Evolutionary conservation across 2,113 vertebrate genomes (phyloP).

Genomic region (Oplegnathus fasciatus): DNA sequence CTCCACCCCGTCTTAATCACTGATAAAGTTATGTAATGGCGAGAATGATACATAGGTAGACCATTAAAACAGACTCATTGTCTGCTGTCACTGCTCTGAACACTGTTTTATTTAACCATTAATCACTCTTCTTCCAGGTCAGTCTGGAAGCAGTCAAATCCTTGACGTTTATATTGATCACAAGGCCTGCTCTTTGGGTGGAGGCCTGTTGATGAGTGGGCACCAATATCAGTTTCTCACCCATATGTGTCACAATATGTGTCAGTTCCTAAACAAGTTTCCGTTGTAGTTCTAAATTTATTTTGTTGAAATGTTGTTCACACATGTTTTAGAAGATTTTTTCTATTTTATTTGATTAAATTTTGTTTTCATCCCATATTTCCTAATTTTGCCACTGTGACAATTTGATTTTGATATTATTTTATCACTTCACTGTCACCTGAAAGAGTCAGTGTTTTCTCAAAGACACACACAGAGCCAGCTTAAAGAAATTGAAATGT

Average conservation of each 20-base stretch:
- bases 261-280: not conserved
- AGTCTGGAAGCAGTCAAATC: constrained; percentile 1
- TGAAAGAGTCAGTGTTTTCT: not conserved
- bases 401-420: not conserved
- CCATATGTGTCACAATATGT: not conserved
- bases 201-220: not conserved
- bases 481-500: not conserved
- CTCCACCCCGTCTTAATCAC: not conserved
- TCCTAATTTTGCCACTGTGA: not conserved
- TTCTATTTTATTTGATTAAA: not conserved
- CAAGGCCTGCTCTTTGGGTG: not conserved
- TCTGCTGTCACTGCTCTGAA: not conserved
- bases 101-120: not conserved
- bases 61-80: not conserved
- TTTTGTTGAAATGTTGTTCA: not conserved
- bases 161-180: not conserved
- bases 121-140: not conserved
- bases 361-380: not conserved
- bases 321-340: not conserved
- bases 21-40: constrained; percentile 33
- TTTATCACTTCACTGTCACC: not conserved
- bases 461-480: not conserved
- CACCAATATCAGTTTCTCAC: not conserved
- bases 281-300: not conserved
- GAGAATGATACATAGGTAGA: not conserved